phyloP scores from a whole-genome alignment of 1,140 invertebrate genomes.

The Ostrea denselamellosa region DNA sequence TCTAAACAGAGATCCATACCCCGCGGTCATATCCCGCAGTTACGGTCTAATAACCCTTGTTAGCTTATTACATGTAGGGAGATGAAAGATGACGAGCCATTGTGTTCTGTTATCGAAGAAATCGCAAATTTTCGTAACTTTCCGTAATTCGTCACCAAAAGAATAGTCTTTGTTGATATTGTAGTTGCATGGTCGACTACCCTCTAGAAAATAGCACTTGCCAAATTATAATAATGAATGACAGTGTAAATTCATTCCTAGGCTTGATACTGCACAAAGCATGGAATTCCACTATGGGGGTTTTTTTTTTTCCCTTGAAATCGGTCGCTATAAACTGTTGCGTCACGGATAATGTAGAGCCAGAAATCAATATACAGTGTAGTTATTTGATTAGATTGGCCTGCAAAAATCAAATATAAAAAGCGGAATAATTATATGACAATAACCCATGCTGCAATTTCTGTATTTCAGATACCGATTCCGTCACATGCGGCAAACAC shows the following conservation, averaged over 20 bases:
- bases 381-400: background rate
- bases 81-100: background rate
- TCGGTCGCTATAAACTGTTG: background rate
- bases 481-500: background rate
- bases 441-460: constrained; percentile 32
- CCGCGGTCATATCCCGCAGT: background rate
- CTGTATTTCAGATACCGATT: constrained; percentile 14
- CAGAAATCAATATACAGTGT: background rate
- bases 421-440: background rate
- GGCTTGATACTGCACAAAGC: background rate
- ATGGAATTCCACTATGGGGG: background rate
- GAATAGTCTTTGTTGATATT: background rate
- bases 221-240: background rate
- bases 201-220: constrained; percentile 3
- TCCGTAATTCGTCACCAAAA: background rate
- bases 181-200: background rate
- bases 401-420: constrained; percentile 1
- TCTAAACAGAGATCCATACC: background rate
- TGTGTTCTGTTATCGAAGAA: constrained; percentile 1
- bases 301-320: background rate
- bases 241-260: background rate
- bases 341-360: background rate
- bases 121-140: background rate
- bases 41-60: background rate
- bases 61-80: background rate